phyloP scores from a whole-genome alignment of 1,140 invertebrate genomes.

The Chionoecetes opilio region DNA sequence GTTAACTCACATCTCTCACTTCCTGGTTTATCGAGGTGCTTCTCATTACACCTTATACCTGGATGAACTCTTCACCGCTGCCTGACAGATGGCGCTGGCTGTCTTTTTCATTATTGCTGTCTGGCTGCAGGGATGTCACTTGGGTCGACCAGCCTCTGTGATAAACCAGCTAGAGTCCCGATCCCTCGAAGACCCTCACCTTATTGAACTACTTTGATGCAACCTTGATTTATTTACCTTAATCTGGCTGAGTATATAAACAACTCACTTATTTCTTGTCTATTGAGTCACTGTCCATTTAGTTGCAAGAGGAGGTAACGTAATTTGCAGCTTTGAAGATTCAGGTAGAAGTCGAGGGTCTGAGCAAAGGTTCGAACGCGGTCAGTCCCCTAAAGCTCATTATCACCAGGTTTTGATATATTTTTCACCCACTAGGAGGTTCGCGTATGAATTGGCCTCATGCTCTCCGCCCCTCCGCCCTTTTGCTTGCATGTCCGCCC shows the following conservation, averaged over 20 bases:
- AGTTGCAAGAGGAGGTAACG: neutral
- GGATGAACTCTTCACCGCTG: conserved; percentile 52
- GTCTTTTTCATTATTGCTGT: conserved; percentile 60
- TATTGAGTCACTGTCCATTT: neutral
- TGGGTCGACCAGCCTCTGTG: conserved; percentile 38
- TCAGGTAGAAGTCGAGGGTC: neutral
- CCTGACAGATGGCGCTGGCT: conserved; percentile 64
- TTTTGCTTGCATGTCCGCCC: neutral
- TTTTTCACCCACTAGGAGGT: conserved; percentile 70
- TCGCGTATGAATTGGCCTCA: conserved; percentile 43
- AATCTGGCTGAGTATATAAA: no score
- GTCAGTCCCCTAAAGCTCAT: conserved; percentile 53
- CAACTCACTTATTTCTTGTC: no score
- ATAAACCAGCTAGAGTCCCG: conserved; percentile 10
- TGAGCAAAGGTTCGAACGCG: neutral
- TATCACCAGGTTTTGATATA: conserved; percentile 66
- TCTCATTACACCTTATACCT: conserved; percentile 75
- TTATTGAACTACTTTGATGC: neutral
- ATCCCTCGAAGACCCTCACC: neutral
- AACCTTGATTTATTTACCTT: neutral
- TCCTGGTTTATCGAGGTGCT: conserved; percentile 69
- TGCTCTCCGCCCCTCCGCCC: neutral
- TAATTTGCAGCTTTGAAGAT: no score
- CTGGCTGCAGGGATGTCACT: conserved; percentile 49
- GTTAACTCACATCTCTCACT: conserved; percentile 56